phyloP scores from a whole-genome alignment of 2,888 invertebrate genomes.

The Nomada fabriciana region DNA sequence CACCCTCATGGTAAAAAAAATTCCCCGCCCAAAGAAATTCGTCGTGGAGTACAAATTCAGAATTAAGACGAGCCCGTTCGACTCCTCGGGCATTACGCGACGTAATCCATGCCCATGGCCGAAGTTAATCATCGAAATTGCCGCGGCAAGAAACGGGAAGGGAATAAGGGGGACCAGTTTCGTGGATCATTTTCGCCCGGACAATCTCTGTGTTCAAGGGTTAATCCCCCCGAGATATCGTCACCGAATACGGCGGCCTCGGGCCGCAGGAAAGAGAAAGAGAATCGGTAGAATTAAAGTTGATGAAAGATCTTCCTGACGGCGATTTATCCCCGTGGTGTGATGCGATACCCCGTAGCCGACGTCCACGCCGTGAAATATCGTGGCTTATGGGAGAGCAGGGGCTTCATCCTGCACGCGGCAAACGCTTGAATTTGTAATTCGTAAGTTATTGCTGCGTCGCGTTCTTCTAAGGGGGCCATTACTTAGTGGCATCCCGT shows the following conservation, averaged over 20 bases:
- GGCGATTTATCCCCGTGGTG: slow-evolving; percentile 73
- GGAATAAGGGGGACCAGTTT: slow-evolving; percentile 6
- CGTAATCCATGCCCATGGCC: slow-evolving; percentile 43
- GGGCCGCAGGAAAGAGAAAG: slow-evolving; percentile 28
- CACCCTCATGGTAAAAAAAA: not conserved
- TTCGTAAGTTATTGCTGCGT: slow-evolving; percentile 74
- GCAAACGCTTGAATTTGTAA: slow-evolving; percentile 75
- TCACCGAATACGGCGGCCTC: slow-evolving; percentile 45
- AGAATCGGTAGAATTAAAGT: slow-evolving; percentile 72
- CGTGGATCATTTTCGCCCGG: slow-evolving; percentile 59
- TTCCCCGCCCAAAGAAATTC: not conserved
- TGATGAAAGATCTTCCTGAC: slow-evolving; percentile 73
- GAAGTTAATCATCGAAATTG: slow-evolving; percentile 61
- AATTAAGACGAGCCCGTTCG: slow-evolving; percentile 34
- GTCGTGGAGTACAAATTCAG: slow-evolving; percentile 34
- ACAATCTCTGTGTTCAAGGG: slow-evolving; percentile 50
- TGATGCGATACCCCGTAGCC: slow-evolving; percentile 71
- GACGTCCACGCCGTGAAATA: slow-evolving; percentile 72
- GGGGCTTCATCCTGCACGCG: slow-evolving; percentile 46
- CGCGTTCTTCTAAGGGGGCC: slow-evolving; percentile 67
- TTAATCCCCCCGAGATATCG: slow-evolving; percentile 66
- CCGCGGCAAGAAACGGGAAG: slow-evolving; percentile 20
- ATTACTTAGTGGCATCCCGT: slow-evolving; percentile 70
- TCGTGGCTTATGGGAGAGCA: slow-evolving; percentile 71
- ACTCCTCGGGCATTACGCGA: slow-evolving; percentile 4